Evolutionary conservation across 2,888 invertebrate species (phyloP), one percentile per base, ranked within the genome.

Genomic region (Apotomis betuletana): DNA sequence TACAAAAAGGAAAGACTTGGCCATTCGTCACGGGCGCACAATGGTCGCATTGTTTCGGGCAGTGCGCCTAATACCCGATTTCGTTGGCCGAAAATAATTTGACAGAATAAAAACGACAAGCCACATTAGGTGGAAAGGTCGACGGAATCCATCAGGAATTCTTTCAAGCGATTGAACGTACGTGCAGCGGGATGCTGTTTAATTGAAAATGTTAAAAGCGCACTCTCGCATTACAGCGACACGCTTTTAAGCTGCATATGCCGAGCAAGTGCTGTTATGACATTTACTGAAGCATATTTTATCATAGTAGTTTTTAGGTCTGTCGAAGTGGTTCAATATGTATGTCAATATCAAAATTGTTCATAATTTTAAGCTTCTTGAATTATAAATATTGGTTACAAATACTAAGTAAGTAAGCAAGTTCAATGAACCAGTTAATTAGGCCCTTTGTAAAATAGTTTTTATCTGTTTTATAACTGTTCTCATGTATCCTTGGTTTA

Each of bases 1-100:
- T 82, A 91, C 90, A 91, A 90, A 91, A 90, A 89, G 89, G 84
- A 86, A 83, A 87, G 85, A 79, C 82, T 84, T 78, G 79, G 78
- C 78, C 88, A 90, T 91, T 90, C 90, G 91, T 91, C 89, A 91
- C 84, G 88, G 83, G 78, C 78, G 82, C 83, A 90, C 90, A 91
- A 89, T 89, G 81, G 83, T 78, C 73, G 85, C 83, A 91, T 92
- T 92, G 92, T 91, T 91, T 90, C 84, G 85, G 83, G 80, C 86
- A 84, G 81, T 85, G 81, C 81, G 83, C 84, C 82, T 86, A 84
- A 85, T 85, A 79, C 80, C 81, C 83, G 79, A 83, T 84, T 84
- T 81, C 85, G 83, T 83, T 86, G 85, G 83, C 84, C 87, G 84
- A 87, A 87, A 87, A 85, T 83, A 81, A 86, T 83, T 84, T 81